Evolutionary conservation across 1,140 invertebrate species (phyloP).

Genomic region (Helicoverpa armigera): DNA sequence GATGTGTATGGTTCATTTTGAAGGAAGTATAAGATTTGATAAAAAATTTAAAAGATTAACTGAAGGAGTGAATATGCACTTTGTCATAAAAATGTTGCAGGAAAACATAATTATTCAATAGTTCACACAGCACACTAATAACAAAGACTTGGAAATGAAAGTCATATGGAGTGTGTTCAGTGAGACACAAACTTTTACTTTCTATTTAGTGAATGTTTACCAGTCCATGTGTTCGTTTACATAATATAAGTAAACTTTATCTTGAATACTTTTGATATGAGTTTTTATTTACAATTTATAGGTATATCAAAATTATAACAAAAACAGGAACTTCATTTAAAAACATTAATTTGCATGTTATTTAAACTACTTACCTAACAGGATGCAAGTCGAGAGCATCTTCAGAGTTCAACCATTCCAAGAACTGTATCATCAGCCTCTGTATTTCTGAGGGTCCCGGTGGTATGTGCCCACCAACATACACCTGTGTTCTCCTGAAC

Average conservation of each 20-base stretch:
- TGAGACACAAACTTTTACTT: constrained; percentile 1
- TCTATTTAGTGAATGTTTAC: background rate
- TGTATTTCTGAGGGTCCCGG: constrained; percentile 93
- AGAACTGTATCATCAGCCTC: constrained; percentile 94
- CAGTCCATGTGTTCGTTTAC: background rate
- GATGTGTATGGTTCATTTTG: background rate
- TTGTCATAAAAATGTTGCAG: too few species aligned
- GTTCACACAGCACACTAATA: background rate
- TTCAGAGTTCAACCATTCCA: constrained; percentile 96
- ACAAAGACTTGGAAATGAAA: background rate
- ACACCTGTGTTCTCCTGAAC: constrained; percentile 95
- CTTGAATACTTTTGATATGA: background rate
- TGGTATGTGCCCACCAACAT: constrained; percentile 96
- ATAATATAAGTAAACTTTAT: background rate
- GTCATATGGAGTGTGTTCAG: background rate
- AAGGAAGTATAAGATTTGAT: too few species aligned
- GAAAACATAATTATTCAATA: background rate
- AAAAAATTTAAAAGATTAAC: too few species aligned
- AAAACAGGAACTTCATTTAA: constrained; percentile 8
- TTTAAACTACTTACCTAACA: constrained; percentile 88
- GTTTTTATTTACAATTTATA: too few species aligned
- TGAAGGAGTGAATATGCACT: too few species aligned
- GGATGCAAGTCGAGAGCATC: constrained; percentile 94
- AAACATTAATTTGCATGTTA: constrained; percentile 10
- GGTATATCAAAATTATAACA: too few species aligned